These are phyloP conservation scores for Cinara cedri DNA, from an alignment of 2,888 invertebrate species.

Conservation along the genomic window DNA sequence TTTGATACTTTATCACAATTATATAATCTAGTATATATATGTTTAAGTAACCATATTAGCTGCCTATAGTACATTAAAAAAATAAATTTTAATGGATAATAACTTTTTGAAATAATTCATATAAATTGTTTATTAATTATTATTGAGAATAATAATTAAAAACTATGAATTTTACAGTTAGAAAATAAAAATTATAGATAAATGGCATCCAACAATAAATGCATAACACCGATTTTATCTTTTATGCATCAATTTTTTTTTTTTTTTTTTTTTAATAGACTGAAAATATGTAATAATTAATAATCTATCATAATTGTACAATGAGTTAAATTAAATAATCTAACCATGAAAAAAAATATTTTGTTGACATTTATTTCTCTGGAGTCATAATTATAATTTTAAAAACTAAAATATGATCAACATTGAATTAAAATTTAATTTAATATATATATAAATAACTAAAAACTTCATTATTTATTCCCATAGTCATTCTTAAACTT, in stretches of 20 bases:
- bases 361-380: neutral
- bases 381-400: neutral
- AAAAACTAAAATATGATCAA: slow-evolving; percentile 7
- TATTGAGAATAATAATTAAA: too few species aligned
- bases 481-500: slow-evolving; percentile 26
- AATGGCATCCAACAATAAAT: neutral
- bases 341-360: neutral
- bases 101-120: neutral
- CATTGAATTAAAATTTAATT: neutral
- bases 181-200: too few species aligned
- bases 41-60: slow-evolving; percentile 14
- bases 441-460: neutral
- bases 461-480: slow-evolving; percentile 26
- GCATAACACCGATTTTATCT: neutral
- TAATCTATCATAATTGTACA: neutral
- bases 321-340: neutral
- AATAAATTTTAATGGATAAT: slow-evolving; percentile 32
- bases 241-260: neutral
- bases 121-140: too few species aligned
- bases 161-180: slow-evolving; percentile 13
- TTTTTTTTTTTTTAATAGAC: neutral
- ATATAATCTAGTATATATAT: slow-evolving; percentile 21
- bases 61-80: slow-evolving; percentile 12
- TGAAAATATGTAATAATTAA: neutral
- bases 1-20: slow-evolving; percentile 35